Conservation (phyloP, 2,888 invertebrate genomes). For the Choreutis nemorana region DNA sequence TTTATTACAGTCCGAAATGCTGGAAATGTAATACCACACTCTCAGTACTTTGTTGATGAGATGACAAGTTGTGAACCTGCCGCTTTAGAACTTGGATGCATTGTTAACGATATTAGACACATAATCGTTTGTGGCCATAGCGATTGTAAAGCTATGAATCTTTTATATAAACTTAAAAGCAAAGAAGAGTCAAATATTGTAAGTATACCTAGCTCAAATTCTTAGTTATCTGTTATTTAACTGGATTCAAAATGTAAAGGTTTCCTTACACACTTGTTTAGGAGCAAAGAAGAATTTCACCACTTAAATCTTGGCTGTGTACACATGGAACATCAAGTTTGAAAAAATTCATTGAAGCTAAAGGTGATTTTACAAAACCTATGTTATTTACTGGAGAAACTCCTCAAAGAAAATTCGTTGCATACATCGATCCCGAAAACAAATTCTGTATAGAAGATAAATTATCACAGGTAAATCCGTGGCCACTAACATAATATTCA, state of each 20-base stretch:
- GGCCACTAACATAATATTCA: background rate
- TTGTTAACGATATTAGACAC: conserved; percentile 89
- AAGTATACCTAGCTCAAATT: conserved; percentile 17
- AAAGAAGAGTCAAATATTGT: conserved; percentile 72
- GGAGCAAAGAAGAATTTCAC: conserved; percentile 83
- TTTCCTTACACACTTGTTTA: conserved; percentile 36
- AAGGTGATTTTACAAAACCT: conserved; percentile 71
- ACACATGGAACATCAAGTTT: conserved; percentile 85
- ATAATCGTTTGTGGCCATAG: conserved; percentile 97
- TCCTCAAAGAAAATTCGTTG: conserved; percentile 86
- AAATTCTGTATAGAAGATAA: conserved; percentile 90
- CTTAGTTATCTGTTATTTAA: background rate
- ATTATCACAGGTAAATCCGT: conserved; percentile 80
- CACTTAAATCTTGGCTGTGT: conserved; percentile 90
- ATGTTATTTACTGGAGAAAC: conserved; percentile 88
- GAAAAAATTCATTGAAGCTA: conserved; percentile 80
- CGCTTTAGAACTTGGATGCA: conserved; percentile 92
- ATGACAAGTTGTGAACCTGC: conserved; percentile 95
- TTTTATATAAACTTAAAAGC: conserved; percentile 83
- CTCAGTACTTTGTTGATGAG: conserved; percentile 86
- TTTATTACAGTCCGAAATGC: conserved; percentile 90
- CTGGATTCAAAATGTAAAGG: conserved; percentile 1
- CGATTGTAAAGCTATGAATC: conserved; percentile 98
- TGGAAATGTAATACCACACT: conserved; percentile 94
- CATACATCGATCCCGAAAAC: conserved; percentile 93